Conservation (phyloP, 2,113 vertebrate genomes). For the Pogona vitticeps region DNA sequence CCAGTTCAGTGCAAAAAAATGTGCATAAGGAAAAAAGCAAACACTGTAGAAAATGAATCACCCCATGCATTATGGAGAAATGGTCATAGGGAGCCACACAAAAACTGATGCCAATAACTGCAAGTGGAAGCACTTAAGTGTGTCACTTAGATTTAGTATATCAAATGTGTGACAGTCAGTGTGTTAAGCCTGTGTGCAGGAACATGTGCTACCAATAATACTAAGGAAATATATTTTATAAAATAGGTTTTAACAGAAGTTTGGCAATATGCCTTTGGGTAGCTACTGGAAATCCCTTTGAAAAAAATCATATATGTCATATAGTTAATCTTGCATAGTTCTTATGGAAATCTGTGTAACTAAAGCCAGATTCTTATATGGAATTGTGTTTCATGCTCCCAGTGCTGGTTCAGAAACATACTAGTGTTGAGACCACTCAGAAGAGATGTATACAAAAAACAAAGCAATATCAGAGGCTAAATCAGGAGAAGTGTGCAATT, state of each 20-base stretch:
- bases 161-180: constrained; percentile 59
- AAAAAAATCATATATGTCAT: background rate
- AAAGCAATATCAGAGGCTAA: background rate
- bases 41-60: background rate
- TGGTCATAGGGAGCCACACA: background rate
- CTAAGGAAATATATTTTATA: background rate
- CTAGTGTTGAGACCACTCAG: background rate
- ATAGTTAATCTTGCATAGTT: background rate
- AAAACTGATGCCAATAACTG: constrained; percentile 4
- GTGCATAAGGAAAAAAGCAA: background rate
- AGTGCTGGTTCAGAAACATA: background rate
- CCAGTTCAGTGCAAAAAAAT: background rate
- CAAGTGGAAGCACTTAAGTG: constrained; percentile 59
- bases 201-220: constrained; percentile 49
- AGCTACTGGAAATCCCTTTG: background rate
- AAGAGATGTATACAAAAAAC: background rate
- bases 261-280: background rate
- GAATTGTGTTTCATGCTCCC: background rate
- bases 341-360: background rate
- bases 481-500: background rate
- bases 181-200: constrained; percentile 49
- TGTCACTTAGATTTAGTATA: constrained; percentile 62
- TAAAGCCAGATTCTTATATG: background rate
- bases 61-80: background rate
- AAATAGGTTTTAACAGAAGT: constrained; percentile 35